A percentile compares a stretch with the other conserved stretches of the same genome.
Conservation (phyloP, 2,113 vertebrate species). For the Alexandromys fortis region DNA sequence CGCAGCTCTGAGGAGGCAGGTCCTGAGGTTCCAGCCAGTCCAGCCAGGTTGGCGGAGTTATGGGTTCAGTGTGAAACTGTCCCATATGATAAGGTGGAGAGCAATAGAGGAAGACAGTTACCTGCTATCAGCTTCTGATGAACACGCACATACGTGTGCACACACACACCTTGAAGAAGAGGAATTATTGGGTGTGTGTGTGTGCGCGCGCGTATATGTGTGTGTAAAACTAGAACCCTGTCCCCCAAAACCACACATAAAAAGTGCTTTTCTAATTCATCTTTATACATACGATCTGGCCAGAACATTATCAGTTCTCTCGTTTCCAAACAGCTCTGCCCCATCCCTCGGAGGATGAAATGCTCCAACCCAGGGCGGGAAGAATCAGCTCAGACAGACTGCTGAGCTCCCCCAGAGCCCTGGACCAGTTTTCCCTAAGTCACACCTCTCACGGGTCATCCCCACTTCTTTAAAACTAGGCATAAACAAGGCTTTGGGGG, state of each 20-base stretch:
- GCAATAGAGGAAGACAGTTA: not conserved
- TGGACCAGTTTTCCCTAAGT: not conserved
- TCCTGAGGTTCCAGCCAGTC: not conserved
- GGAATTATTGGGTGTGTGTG: not conserved
- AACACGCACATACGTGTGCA: too few relatives aligned
- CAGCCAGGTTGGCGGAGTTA: not conserved
- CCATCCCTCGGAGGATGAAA: not conserved
- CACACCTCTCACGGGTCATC: too few relatives aligned
- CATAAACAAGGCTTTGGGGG: not conserved
- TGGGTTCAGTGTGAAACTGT: not conserved
- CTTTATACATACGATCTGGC: not conserved
- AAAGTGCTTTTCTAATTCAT: not conserved
- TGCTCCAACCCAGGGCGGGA: not conserved
- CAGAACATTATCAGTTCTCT: not conserved
- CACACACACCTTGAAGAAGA: not conserved
- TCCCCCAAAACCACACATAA: not conserved
- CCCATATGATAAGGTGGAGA: not conserved
- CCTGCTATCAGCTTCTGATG: not conserved
- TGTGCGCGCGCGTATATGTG: not conserved
- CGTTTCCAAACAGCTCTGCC: not conserved
- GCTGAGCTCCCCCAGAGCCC: not conserved
- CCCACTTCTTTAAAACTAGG: not conserved
- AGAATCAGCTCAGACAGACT: not conserved
- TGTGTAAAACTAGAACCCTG: not conserved
- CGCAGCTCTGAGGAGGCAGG: not conserved